phyloP scores from a whole-genome alignment of 2,113 vertebrate species.

The Talpa occidentalis region DNA sequence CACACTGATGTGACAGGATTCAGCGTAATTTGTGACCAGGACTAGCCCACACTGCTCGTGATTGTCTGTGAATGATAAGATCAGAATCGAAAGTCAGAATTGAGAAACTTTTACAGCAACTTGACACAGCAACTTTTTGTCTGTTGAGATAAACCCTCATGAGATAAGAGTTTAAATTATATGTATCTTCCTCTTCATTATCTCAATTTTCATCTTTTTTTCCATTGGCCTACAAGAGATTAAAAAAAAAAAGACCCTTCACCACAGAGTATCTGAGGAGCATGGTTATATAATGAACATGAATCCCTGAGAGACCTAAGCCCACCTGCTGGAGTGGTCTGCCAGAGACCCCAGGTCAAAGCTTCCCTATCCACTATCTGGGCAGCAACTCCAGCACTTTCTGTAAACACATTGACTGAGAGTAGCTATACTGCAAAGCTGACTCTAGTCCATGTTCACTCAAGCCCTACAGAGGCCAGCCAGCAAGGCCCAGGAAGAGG shows the following conservation, averaged over 20 bases:
- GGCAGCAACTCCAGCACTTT: neutral
- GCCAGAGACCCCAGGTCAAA: neutral
- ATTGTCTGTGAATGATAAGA: slow-evolving; percentile 3
- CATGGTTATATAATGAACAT: neutral
- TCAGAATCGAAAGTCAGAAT: neutral
- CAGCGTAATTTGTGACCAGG: neutral
- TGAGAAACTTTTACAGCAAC: neutral
- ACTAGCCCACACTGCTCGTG: neutral
- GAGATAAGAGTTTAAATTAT: neutral
- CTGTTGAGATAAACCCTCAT: no score
- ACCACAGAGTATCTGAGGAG: neutral
- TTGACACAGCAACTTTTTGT: neutral
- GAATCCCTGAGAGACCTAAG: neutral
- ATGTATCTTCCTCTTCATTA: neutral
- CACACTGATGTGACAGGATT: neutral
- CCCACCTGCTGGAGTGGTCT: no score
- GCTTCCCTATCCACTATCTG: neutral
- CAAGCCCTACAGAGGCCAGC: neutral
- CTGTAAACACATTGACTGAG: neutral
- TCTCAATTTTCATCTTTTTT: neutral
- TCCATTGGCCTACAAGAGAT: neutral
- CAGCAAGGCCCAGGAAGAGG: neutral
- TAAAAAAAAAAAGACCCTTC: neutral
- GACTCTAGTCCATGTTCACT: neutral
- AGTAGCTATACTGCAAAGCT: neutral